Evolutionary conservation across 2,888 invertebrate species (phyloP).

Genomic region (Smittia sp.): DNA sequence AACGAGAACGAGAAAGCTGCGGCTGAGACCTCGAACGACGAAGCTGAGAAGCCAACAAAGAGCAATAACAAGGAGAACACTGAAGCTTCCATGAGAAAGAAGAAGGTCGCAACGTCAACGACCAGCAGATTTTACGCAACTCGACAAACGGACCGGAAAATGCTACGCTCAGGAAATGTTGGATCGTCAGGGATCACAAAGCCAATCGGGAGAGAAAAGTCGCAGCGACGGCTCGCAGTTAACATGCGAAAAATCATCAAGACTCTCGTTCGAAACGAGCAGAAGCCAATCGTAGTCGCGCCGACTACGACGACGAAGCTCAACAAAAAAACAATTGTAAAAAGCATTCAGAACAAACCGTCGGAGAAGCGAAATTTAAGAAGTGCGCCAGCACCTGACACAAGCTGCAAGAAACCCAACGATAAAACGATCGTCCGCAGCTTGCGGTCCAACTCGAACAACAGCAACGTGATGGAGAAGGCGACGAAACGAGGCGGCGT

Average conservation of each 20-base stretch:
- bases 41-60: not conserved
- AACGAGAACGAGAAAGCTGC: slow-evolving; percentile 44
- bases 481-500: not conserved
- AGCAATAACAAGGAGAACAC: slow-evolving; percentile 17
- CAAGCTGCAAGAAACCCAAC: not conserved
- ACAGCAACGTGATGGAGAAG: not conserved
- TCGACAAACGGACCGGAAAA: slow-evolving; percentile 7
- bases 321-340: not conserved
- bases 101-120: not conserved
- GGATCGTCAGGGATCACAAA: not conserved
- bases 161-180: slow-evolving; percentile 12
- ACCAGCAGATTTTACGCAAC: slow-evolving; percentile 13
- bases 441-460: not conserved
- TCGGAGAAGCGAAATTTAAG: not conserved
- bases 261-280: not conserved
- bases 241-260: not conserved
- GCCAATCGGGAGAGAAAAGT: slow-evolving; percentile 10
- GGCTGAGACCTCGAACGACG: not conserved
- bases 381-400: not conserved
- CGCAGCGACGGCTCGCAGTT: not conserved
- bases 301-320: not conserved
- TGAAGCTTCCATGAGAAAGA: not conserved
- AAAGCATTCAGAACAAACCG: not conserved
- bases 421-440: not conserved
- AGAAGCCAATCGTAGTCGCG: not conserved